Evolutionary conservation across 2,113 vertebrate genomes (phyloP).

Genomic region (Irena cyanogastra): DNA sequence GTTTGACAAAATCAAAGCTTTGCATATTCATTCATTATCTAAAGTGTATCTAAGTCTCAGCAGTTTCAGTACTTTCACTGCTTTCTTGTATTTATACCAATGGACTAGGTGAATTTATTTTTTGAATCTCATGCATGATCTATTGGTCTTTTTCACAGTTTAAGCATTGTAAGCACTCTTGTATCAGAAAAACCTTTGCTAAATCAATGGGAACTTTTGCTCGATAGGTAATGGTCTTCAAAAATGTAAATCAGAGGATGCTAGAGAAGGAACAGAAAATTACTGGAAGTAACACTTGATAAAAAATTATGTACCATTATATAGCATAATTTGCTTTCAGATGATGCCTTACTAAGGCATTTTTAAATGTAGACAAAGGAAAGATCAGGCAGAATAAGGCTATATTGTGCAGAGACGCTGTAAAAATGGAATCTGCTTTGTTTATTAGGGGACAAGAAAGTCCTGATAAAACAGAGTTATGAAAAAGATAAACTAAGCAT

Average conservation of each 20-base stretch:
- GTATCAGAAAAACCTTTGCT: background rate
- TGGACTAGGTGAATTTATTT: background rate
- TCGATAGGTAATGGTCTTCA: background rate
- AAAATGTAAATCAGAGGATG: background rate
- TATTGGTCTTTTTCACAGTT: background rate
- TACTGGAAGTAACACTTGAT: background rate
- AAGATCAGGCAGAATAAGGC: background rate
- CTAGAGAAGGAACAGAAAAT: background rate
- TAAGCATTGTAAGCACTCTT: background rate
- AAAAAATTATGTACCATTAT: background rate
- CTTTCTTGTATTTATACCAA: background rate
- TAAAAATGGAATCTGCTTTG: background rate
- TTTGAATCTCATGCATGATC: background rate
- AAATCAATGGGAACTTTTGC: background rate
- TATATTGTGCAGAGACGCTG: background rate
- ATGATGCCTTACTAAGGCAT: background rate
- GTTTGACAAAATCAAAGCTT: background rate
- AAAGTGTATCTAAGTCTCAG: background rate
- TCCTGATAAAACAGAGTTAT: background rate
- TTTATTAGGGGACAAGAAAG: background rate
- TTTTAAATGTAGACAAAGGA: background rate
- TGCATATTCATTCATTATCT: background rate
- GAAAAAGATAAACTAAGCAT: background rate
- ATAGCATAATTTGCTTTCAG: background rate
- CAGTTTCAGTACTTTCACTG: background rate